These are phyloP conservation scores for Montifringilla adamsi DNA, from an alignment of 2,113 vertebrate species.

Conservation along the genomic window DNA sequence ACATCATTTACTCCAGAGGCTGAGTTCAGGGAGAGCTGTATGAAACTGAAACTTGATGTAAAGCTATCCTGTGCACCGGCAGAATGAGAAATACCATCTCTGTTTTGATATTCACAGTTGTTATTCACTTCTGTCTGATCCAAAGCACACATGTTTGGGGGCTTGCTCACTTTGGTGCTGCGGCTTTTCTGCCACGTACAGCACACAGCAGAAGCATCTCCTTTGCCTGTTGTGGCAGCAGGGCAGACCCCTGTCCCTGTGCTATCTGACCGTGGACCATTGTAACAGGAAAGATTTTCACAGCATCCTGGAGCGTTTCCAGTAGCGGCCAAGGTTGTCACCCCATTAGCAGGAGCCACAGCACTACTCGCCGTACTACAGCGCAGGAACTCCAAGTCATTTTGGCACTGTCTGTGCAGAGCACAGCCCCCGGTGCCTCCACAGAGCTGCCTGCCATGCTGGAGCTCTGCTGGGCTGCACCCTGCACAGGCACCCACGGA, in stretches of 20 bases:
- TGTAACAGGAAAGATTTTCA: not conserved
- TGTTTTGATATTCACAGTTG: not conserved
- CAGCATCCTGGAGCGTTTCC: not conserved
- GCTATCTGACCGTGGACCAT: not conserved
- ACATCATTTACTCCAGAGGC: not conserved
- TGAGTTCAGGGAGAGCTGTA: slow-evolving; percentile 77
- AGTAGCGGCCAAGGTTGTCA: rapidly evolving
- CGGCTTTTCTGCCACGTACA: not conserved
- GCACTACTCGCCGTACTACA: not conserved
- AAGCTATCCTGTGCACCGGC: slow-evolving; percentile 45
- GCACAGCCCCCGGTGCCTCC: not conserved
- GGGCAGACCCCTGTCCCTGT: not conserved
- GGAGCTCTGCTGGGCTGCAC: not conserved
- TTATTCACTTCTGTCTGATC: slow-evolving; percentile 1
- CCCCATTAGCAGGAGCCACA: not conserved
- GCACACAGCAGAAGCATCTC: not conserved
- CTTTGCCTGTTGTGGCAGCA: not conserved
- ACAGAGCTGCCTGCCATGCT: not conserved
- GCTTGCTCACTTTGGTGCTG: not conserved
- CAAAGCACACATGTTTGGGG: not conserved
- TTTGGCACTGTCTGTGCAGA: not conserved
- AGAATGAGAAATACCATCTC: not conserved
- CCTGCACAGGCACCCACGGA: not conserved
- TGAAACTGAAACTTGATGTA: slow-evolving; percentile 89
- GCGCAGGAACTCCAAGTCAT: not conserved